phyloP scores from a whole-genome alignment of 2,113 vertebrate genomes.

The Lamprotornis superbus region DNA sequence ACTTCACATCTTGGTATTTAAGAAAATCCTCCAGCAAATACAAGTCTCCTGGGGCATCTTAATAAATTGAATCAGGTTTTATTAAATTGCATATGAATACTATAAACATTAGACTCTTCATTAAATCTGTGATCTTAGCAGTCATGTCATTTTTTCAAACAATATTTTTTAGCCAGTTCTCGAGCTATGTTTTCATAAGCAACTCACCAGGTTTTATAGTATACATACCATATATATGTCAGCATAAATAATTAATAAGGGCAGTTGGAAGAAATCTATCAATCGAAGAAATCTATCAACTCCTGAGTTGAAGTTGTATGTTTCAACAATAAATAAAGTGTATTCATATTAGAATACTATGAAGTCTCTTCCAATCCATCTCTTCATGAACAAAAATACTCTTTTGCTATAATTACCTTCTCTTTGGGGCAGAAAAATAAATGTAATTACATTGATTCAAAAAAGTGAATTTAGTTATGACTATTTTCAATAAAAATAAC shows the following conservation, averaged over 20 bases:
- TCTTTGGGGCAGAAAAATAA: background rate
- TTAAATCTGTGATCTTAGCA: background rate
- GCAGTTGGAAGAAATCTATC: background rate
- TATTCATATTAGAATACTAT: background rate
- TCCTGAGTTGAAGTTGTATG: background rate
- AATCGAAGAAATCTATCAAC: background rate
- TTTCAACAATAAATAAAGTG: background rate
- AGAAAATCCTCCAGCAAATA: background rate
- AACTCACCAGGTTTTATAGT: background rate
- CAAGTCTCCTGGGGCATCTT: background rate
- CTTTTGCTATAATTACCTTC: background rate
- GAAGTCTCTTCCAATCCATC: background rate
- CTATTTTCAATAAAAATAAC: background rate
- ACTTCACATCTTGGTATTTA: background rate
- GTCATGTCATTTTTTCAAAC: background rate
- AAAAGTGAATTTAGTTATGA: background rate
- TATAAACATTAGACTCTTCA: background rate
- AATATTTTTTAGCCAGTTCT: background rate
- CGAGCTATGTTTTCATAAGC: background rate
- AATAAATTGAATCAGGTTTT: background rate
- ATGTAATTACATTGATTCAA: background rate
- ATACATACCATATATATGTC: background rate
- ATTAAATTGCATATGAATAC: background rate
- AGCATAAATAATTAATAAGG: background rate
- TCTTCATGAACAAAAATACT: background rate